Evolutionary conservation across 1,140 invertebrate species (phyloP).

Genomic region (Tenebrio molitor): DNA sequence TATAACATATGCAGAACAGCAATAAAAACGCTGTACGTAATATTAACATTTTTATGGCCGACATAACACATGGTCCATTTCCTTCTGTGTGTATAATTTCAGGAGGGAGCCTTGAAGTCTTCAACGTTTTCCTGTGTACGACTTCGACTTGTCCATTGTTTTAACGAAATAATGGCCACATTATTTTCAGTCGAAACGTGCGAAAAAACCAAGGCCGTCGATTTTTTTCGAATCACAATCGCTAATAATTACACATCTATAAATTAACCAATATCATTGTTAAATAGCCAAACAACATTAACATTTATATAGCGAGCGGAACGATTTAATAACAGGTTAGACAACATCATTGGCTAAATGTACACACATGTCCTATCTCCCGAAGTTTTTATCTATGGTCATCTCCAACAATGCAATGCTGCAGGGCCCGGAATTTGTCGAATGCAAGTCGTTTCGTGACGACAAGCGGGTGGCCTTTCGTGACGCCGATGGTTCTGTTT

Average conservation of each 20-base stretch:
- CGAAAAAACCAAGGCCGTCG: slow-evolving; percentile 48
- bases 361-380: background rate
- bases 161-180: slow-evolving; percentile 31
- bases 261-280: slow-evolving; percentile 44
- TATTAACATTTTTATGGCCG: slow-evolving; percentile 52
- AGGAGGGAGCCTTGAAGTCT: slow-evolving; percentile 47
- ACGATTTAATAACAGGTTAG: slow-evolving; percentile 31
- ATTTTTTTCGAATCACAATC: slow-evolving; percentile 28
- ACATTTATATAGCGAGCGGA: slow-evolving; percentile 28
- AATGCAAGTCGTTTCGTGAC: background rate
- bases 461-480: slow-evolving; percentile 7
- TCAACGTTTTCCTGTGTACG: slow-evolving; percentile 49
- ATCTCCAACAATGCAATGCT: background rate
- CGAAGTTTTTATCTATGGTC: background rate
- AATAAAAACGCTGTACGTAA: slow-evolving; percentile 41
- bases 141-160: slow-evolving; percentile 45
- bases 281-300: slow-evolving; percentile 41
- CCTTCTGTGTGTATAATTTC: slow-evolving; percentile 50
- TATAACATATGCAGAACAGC: slow-evolving; percentile 40
- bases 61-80: slow-evolving; percentile 55
- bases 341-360: background rate
- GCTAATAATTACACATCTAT: slow-evolving; percentile 34
- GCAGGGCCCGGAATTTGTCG: background rate
- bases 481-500: slow-evolving; percentile 2
- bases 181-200: slow-evolving; percentile 43